A percentile compares a stretch with the other conserved stretches of the same genome.
Conservation (phyloP, 2,113 vertebrate genomes). For the Spheniscus mendiculus region DNA sequence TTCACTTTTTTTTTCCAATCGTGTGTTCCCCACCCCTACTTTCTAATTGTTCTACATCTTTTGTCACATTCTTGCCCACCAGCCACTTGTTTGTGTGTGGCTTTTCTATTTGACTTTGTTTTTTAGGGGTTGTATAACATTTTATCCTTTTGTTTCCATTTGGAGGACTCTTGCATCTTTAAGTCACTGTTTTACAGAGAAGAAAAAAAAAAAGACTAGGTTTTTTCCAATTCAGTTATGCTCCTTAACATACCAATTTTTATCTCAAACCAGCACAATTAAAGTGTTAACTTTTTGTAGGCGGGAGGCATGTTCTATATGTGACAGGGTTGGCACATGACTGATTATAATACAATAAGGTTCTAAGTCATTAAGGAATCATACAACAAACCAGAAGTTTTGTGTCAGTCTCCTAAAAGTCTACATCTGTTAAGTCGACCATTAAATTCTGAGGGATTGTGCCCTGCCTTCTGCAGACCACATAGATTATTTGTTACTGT, state of each 20-base stretch:
- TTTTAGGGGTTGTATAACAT: neutral
- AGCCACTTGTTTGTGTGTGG: neutral
- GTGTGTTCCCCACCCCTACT: neutral
- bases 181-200: neutral
- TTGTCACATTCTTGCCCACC: neutral
- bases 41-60: neutral
- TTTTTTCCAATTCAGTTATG: neutral
- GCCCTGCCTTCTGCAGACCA: neutral
- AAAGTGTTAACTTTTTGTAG: neutral
- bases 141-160: neutral
- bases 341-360: neutral
- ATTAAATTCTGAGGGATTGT: neutral
- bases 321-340: neutral
- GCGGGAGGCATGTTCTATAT: neutral
- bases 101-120: neutral
- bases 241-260: neutral
- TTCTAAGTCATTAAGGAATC: neutral
- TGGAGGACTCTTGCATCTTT: neutral
- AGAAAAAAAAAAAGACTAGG: too few relatives aligned
- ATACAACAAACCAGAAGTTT: neutral
- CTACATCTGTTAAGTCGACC: neutral
- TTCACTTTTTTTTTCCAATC: neutral
- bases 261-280: neutral
- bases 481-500: neutral
- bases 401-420: neutral